Evolutionary conservation across 1,140 invertebrate species (phyloP), one percentile per base, ranked within the genome.

Genomic region (Spodoptera litura): DNA sequence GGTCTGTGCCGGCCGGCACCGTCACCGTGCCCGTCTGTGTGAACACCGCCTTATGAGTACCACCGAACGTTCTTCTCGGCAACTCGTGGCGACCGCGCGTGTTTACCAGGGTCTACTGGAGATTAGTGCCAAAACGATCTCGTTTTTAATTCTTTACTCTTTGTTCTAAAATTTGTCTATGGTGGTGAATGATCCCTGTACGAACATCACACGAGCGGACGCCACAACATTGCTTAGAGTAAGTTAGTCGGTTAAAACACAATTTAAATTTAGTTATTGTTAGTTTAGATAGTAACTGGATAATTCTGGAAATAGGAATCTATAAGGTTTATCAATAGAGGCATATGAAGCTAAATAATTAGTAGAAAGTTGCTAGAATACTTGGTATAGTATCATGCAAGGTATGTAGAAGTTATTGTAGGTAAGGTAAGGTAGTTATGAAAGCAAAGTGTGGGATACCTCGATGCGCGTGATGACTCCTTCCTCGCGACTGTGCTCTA

Each of bases 401-500:
- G 73, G 51, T 76, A 76, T 6, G 8, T 53, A 61, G 10, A 27
- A 35, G 53, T 53, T 53, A 56, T 76, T 49, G 27, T 66, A 77
- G 13, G 15, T 66, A 76, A 66, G 74, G 62, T 68, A 64, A 44
- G 38, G 38, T 44, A 44, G 38, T 62, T 88, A 90, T 87, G 86
- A 89, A 92, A 94, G 92, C 92, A 92, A 94, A 93, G 86, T 89
- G 90, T 91, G 83, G 84, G 87, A 89, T 95, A 95, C 94, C 94
- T 95, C 94, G 83, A 95, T 94, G 80, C 94, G 93, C 71, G 94
- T 95, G 92, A 95, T 95, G 91, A 95, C 94, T 83, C 94, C 94
- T 82, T 95, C 94, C 92, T 95, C 94, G 85, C 94, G 91, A 92
- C 93, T 95, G 92, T 95, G 94, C 91, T 95, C 94, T 94, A 95